Evolutionary conservation across 2,888 invertebrate genomes (phyloP).

Genomic region (Empis livida): DNA sequence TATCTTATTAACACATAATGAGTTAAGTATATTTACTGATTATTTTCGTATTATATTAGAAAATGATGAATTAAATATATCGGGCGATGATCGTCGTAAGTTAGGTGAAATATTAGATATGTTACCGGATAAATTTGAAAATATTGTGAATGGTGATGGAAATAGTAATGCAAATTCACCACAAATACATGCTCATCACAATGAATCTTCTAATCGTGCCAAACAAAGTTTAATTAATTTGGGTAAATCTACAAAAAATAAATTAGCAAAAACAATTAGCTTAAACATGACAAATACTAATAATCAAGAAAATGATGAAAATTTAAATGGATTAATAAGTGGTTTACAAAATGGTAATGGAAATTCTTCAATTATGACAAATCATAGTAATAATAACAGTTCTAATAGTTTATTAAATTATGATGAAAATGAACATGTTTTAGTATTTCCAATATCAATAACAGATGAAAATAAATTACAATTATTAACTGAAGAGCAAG

Average conservation of each 20-base stretch:
- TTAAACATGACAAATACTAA: conserved; percentile 17
- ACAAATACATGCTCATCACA: not conserved
- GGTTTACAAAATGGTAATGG: conserved; percentile 8
- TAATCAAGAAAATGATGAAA: conserved; percentile 11
- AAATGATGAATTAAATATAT: conserved; percentile 26
- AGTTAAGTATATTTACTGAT: conserved; percentile 47
- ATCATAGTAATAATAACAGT: conserved; percentile 9
- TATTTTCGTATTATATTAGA: conserved; percentile 40
- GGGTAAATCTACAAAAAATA: conserved; percentile 32
- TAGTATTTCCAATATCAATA: conserved; percentile 54
- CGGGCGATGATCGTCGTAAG: conserved; percentile 35
- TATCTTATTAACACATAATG: conserved; percentile 52
- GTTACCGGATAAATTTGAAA: conserved; percentile 29
- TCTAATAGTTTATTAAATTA: conserved; percentile 3
- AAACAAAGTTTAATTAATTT: conserved; percentile 28
- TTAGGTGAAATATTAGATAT: conserved; percentile 37
- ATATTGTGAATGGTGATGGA: conserved; percentile 15
- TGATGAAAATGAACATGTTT: conserved; percentile 39
- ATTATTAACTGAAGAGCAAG: conserved; percentile 52
- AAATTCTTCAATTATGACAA: conserved; percentile 9
- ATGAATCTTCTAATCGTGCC: conserved; percentile 14
- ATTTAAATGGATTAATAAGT: conserved; percentile 7
- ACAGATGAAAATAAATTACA: conserved; percentile 49
- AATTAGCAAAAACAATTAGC: conserved; percentile 31
- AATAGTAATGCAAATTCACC: not conserved